Conservation (phyloP, 2,113 vertebrate genomes). For the Poeciliopsis turrubarensis region DNA sequence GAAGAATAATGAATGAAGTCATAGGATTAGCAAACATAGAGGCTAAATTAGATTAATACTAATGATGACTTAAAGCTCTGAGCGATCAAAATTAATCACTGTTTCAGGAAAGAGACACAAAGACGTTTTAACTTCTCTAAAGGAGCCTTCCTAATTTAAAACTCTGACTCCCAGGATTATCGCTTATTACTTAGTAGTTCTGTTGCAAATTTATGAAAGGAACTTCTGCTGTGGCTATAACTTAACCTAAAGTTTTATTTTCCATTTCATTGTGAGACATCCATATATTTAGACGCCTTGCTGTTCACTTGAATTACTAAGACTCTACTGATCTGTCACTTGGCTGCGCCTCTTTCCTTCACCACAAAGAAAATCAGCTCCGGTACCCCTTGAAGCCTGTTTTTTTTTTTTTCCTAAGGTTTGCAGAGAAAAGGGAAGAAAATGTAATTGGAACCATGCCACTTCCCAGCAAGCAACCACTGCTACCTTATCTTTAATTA, state of each 20-base stretch:
- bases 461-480: slow-evolving; percentile 64
- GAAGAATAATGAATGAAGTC: too few relatives aligned
- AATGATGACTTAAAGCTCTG: neutral
- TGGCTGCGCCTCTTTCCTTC: slow-evolving; percentile 26
- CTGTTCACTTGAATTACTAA: slow-evolving; percentile 17
- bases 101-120: neutral
- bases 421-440: slow-evolving; percentile 38
- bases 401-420: slow-evolving; percentile 19
- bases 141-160: neutral
- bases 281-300: slow-evolving; percentile 13
- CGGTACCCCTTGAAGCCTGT: slow-evolving; percentile 18
- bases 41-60: neutral
- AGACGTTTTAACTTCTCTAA: neutral
- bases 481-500: slow-evolving; percentile 77
- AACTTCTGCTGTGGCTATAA: slow-evolving; percentile 18
- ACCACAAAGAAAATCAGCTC: slow-evolving; percentile 50
- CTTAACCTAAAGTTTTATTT: slow-evolving; percentile 2
- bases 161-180: neutral
- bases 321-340: slow-evolving; percentile 27
- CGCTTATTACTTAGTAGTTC: neutral
- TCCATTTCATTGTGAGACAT: slow-evolving; percentile 19
- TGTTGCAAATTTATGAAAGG: neutral
- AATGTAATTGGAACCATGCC: slow-evolving; percentile 70
- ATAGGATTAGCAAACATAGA: too few relatives aligned
- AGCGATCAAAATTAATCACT: neutral